Percentiles rank a stretch among this genome's conserved stretches.
Conservation (phyloP, 2,888 invertebrate species). For the Thecocarcelia acutangulata region DNA sequence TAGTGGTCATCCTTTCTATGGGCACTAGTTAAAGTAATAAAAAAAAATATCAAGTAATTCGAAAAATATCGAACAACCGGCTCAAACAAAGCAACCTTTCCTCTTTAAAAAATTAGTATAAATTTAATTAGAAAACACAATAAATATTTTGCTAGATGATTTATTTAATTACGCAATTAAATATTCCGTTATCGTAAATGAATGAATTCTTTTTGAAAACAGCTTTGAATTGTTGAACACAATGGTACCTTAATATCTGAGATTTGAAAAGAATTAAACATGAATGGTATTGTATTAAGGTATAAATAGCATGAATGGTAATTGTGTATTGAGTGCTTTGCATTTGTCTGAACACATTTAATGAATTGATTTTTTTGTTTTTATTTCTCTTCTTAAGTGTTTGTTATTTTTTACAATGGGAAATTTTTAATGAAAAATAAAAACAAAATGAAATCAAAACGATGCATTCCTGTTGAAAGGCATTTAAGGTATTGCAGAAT, state of each 20-base stretch:
- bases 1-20: too few species aligned
- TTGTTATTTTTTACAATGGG: slow-evolving; percentile 27
- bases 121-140: too few species aligned
- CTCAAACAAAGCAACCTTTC: too few species aligned
- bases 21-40: too few species aligned
- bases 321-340: slow-evolving; percentile 38
- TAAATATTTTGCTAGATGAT: background rate
- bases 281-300: slow-evolving; percentile 54
- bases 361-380: slow-evolving; percentile 35
- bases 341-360: slow-evolving; percentile 34
- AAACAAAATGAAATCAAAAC: background rate
- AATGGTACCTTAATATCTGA: slow-evolving; percentile 41
- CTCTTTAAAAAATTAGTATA: too few species aligned
- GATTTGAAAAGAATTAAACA: slow-evolving; percentile 55
- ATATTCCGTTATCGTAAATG: background rate
- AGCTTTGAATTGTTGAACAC: slow-evolving; percentile 6
- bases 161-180: background rate
- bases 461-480: background rate
- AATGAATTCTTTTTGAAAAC: slow-evolving; percentile 41
- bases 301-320: slow-evolving; percentile 55
- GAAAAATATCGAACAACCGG: too few species aligned
- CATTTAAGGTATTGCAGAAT: too few species aligned
- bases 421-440: background rate
- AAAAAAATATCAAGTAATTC: too few species aligned
- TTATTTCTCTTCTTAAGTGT: background rate